Percentiles rank a stretch among this genome's conserved stretches.
These are phyloP conservation scores for Babylonia areolata DNA, from an alignment of 1,140 invertebrate species.

Conservation along the genomic window DNA sequence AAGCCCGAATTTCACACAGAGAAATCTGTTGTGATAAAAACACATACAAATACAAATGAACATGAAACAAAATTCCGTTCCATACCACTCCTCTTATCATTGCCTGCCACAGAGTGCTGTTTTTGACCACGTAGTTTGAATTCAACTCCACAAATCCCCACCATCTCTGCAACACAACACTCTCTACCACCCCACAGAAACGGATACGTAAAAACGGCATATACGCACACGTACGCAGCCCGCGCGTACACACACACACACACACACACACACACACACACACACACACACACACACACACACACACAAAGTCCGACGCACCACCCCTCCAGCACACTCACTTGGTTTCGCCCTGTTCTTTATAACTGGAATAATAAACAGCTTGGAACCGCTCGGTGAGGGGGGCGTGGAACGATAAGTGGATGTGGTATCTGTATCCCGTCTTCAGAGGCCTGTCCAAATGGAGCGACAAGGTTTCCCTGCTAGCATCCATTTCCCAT, in stretches of 20 bases:
- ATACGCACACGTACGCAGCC: neutral
- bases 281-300: neutral
- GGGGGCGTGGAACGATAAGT: conserved; percentile 82
- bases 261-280: neutral
- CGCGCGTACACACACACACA: neutral
- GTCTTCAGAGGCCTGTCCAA: conserved; percentile 77
- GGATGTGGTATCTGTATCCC: conserved; percentile 80
- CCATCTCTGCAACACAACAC: too few relatives aligned
- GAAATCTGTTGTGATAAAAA: too few relatives aligned
- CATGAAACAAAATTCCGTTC: too few relatives aligned
- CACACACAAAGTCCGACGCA: neutral
- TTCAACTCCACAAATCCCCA: too few relatives aligned
- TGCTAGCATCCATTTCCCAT: conserved; percentile 75
- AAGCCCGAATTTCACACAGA: too few relatives aligned
- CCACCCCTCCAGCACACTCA: conserved; percentile 43
- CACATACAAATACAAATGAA: too few relatives aligned
- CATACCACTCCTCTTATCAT: too few relatives aligned
- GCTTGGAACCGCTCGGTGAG: conserved; percentile 83
- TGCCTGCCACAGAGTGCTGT: too few relatives aligned
- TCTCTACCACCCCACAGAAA: too few relatives aligned
- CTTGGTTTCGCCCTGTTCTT: conserved; percentile 59
- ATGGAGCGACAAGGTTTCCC: conserved; percentile 83
- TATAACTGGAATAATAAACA: conserved; percentile 65
- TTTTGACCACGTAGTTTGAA: too few relatives aligned
- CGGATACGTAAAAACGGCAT: neutral